phyloP scores from a whole-genome alignment of 2,888 invertebrate genomes.

The Lottia scabra region DNA sequence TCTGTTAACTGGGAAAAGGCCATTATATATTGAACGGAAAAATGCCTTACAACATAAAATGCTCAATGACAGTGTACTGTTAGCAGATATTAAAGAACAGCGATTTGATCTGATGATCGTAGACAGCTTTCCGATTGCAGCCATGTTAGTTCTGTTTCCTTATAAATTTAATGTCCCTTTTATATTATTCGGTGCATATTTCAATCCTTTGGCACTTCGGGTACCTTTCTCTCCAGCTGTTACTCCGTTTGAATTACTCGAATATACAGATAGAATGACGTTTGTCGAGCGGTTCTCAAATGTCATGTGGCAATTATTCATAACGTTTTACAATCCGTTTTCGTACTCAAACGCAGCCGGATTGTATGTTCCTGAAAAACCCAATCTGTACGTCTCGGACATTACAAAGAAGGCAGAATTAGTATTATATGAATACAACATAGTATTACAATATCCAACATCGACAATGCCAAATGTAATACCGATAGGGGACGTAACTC shows the following conservation, averaged over 20 bases:
- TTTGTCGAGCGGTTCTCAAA: slow-evolving; percentile 2
- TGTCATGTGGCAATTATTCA: background rate
- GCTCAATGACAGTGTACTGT: background rate
- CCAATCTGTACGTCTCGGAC: slow-evolving; percentile 23
- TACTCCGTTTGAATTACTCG: background rate
- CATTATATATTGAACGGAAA: background rate
- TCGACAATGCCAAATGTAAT: slow-evolving; percentile 37
- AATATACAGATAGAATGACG: slow-evolving; percentile 9
- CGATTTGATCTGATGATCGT: slow-evolving; percentile 29
- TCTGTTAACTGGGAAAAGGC: background rate
- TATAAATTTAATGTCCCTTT: slow-evolving; percentile 26
- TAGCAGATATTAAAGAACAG: slow-evolving; percentile 2
- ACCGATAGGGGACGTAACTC: slow-evolving; percentile 33
- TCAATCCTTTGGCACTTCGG: background rate
- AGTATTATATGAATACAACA: slow-evolving; percentile 33
- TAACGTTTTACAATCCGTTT: slow-evolving; percentile 18
- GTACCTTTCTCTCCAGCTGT: slow-evolving; percentile 3
- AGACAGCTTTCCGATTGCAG: slow-evolving; percentile 9
- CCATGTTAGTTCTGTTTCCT: slow-evolving; percentile 21
- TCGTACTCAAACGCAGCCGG: slow-evolving; percentile 26
- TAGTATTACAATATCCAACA: slow-evolving; percentile 33
- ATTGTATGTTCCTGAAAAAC: slow-evolving; percentile 30
- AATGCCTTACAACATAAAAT: background rate
- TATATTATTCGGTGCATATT: slow-evolving; percentile 13
- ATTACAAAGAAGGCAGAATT: slow-evolving; percentile 28